Base-by-base conservation (phyloP, 64 coral and sea anemone species). In the Stichodactyla helianthus region DNA sequence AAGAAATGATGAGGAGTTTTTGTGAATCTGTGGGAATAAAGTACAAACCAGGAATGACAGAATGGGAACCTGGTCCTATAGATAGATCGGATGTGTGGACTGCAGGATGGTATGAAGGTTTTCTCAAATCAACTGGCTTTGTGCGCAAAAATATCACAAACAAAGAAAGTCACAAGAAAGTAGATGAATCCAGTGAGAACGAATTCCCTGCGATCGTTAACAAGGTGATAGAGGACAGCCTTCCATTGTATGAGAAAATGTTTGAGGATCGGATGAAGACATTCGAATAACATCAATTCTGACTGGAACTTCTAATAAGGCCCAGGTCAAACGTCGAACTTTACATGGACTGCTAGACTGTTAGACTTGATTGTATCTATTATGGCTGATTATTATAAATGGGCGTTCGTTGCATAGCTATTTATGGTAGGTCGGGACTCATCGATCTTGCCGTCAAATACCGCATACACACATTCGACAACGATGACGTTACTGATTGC, bases 1-100 rank as follows among this genome's bases (percentile, higher is more conserved):
- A n/a, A n/a, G n/a, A n/a, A n/a, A n/a, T n/a, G n/a, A n/a, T 95
- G 89, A 71, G 31, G 51, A 91, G 79, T 6, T 95, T 91, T 53
- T 95, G 93, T 81, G 86, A 88, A 10, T 79, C 89, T 0, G 82
- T 95, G 7, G 93, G 93, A 12, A 44, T 95, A 20, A 16, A 87
- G 15, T 91, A 84, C 51, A 79, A 91, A 13, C 70, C 85, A 17
- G 31, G 51, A 22, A 94, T 94, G 93, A 91, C 79, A 4, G 60
- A 79, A 2, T 94, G 93, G 93, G 65, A 91, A 51, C 85, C 89
- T 5, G 89, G 89, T 3, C 56, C 58, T 15, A 51, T 91, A 22
- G 81, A 89, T 2, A 89, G 86, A 6, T 93, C 71, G 83, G 83
- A 86, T 23, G 18, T 64, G 0, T 93, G 91, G 82, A 25, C 52